A percentile compares a stretch with the other conserved stretches of the same genome.
phyloP scores from a whole-genome alignment of 2,797 vertebrate species.

The Neopelma chrysocephalum region DNA sequence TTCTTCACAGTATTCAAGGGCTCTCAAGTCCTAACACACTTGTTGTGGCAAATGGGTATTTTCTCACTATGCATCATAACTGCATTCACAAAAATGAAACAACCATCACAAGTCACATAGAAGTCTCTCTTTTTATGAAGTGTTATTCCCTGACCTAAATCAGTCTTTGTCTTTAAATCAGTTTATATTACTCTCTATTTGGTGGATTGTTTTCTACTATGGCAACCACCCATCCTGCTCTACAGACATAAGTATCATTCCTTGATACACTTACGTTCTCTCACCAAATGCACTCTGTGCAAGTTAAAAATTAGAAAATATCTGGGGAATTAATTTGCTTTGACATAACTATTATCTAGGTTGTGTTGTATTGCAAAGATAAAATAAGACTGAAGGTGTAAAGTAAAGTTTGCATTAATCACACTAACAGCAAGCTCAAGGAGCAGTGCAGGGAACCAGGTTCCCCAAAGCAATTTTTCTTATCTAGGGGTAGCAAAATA shows the following conservation, averaged over 20 bases:
- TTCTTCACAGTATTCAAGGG: slow-evolving; percentile 12
- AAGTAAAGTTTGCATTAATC: slow-evolving; percentile 22
- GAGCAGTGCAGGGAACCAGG: not conserved
- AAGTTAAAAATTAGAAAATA: slow-evolving; percentile 70
- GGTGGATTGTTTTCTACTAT: slow-evolving; percentile 78
- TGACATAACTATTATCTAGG: slow-evolving; percentile 33
- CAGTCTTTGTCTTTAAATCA: slow-evolving; percentile 76
- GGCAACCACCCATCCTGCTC: slow-evolving; percentile 69
- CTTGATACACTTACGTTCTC: slow-evolving; percentile 58
- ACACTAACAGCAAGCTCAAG: not conserved
- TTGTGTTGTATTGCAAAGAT: slow-evolving; percentile 47
- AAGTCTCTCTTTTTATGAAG: slow-evolving; percentile 63
- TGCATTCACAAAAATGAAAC: slow-evolving; percentile 53
- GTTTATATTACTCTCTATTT: slow-evolving; percentile 74
- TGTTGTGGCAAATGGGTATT: not conserved
- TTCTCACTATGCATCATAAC: slow-evolving; percentile 34
- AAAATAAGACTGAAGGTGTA: slow-evolving; percentile 49
- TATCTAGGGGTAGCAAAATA: slow-evolving; percentile 17
- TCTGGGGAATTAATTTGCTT: slow-evolving; percentile 68
- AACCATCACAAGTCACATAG: slow-evolving; percentile 57
- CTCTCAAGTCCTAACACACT: not conserved
- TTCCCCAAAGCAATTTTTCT: slow-evolving; percentile 22
- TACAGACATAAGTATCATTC: slow-evolving; percentile 63
- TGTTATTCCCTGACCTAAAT: slow-evolving; percentile 73
- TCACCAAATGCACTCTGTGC: slow-evolving; percentile 35